Percentiles rank a stretch among this genome's conserved stretches.
Evolutionary conservation across 2,888 invertebrate genomes (phyloP).

Genomic region (Leptinotarsa tumamoca): DNA sequence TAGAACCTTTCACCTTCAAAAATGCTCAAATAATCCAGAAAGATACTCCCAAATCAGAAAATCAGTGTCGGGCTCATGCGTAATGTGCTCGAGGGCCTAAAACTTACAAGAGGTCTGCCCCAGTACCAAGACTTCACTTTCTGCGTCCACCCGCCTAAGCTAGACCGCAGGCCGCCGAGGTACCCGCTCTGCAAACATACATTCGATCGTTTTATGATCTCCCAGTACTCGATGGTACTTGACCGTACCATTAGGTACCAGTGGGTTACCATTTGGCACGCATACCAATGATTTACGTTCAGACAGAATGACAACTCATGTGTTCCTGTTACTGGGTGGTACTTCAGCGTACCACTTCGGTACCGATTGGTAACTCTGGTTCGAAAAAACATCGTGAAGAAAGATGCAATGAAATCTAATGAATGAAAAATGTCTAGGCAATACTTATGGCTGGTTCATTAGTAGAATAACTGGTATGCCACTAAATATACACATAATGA

Average conservation of each 20-base stretch:
- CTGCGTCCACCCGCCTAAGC: slow-evolving; percentile 96
- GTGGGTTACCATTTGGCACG: slow-evolving; percentile 19
- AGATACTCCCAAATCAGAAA: slow-evolving; percentile 14
- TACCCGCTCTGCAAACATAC: slow-evolving; percentile 82
- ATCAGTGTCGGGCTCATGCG: slow-evolving; percentile 53
- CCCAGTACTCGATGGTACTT: slow-evolving; percentile 43
- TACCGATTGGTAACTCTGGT: slow-evolving; percentile 16
- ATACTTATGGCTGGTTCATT: neutral
- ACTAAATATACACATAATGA: neutral
- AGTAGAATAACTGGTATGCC: neutral
- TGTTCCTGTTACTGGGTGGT: slow-evolving; percentile 6
- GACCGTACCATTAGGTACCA: slow-evolving; percentile 37
- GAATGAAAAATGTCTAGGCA: too few relatives aligned
- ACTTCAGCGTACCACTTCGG: neutral
- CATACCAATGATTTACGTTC: neutral
- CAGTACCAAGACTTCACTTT: slow-evolving; percentile 97
- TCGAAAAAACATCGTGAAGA: neutral
- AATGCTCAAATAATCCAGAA: slow-evolving; percentile 5
- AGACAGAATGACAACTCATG: neutral
- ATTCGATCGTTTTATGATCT: slow-evolving; percentile 42
- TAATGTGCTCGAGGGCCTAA: slow-evolving; percentile 58
- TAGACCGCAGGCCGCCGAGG: slow-evolving; percentile 93
- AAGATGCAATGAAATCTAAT: slow-evolving; percentile 1
- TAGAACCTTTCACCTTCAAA: neutral
- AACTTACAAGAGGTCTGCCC: slow-evolving; percentile 96